Evolutionary conservation across 2,797 vertebrate species (phyloP), one percentile per base, ranked within the genome.

Genomic region (Coilia nasus): DNA sequence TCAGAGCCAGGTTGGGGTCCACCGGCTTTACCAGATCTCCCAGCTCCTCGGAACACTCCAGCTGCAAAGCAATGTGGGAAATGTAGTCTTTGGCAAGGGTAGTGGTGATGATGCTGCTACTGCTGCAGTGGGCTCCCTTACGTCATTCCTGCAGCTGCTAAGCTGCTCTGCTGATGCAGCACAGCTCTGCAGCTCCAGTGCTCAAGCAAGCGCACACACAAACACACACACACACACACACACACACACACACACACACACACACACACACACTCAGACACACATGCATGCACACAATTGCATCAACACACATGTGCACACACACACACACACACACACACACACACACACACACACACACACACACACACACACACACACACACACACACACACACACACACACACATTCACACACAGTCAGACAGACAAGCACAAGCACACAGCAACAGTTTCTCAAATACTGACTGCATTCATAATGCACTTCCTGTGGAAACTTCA

Each of bases 11-110:
- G 19, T 96, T 97, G 46, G 96, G 96, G 86, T 98, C 97, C 0
- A 95, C 93, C 0, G 96, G 91, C 91, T 97, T 98, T 88, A 98
- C 96, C 93, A 98, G 91, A 90, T 98, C 97, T 82, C 97, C 97
- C 71, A 98, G 95, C 91, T 98, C 97, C 90, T 98, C 97, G 9
- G 97, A 98, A 90, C 97, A 98, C 92, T 98, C 97, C 94, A 98
- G 92, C 97, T 98, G 89, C 81, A 92, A 84, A 85, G 91, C 4
- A 92, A 85, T 25, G 81, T 83, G 47, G 85, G 81, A 82, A 83
- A 88, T 41, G 11, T 0, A 71, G 23, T 23, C 6, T 9, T 46
- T 75, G 67, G 62, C 62, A 14, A 0, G 11, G 62, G 2, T 12
- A 4, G 23, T 31, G 67, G 5, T 14, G 67, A 28, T 35, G 67